phyloP scores from a whole-genome alignment of 2,888 invertebrate species.

The Meloe dianella region DNA sequence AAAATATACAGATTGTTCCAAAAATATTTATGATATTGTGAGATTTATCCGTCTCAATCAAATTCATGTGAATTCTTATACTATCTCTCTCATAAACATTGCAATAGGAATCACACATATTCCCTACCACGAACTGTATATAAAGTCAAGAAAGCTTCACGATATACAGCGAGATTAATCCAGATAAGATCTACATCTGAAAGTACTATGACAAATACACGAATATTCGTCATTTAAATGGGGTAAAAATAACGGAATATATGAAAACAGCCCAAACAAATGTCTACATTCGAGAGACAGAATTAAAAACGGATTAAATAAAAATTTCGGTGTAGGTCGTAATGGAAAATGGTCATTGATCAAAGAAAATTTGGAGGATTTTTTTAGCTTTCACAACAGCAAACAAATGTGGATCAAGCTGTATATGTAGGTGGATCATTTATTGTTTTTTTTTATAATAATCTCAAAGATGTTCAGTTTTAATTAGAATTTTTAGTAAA shows the following conservation, averaged over 20 bases:
- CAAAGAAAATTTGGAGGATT: background rate
- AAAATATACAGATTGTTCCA: background rate
- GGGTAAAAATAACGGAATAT: background rate
- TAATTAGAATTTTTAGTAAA: too few species aligned
- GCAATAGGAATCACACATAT: too few species aligned
- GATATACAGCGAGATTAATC: slow-evolving; percentile 1
- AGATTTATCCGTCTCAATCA: too few species aligned
- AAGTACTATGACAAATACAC: slow-evolving; percentile 1
- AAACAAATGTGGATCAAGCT: background rate
- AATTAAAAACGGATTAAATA: background rate
- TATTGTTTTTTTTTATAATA: too few species aligned
- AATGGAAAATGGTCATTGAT: background rate
- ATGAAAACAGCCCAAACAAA: background rate
- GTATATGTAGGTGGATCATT: slow-evolving; percentile 1
- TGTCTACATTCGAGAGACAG: background rate
- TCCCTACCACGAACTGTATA: background rate
- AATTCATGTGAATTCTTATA: too few species aligned
- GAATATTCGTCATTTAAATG: slow-evolving; percentile 6
- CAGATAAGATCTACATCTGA: slow-evolving; percentile 6
- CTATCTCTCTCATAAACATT: too few species aligned
- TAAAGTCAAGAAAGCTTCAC: background rate
- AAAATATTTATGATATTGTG: too few species aligned
- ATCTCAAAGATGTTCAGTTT: background rate
- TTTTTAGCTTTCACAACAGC: background rate
- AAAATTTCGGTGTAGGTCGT: background rate